Base-by-base conservation (phyloP, 2,888 invertebrate species). In the Mechanitis mazaeus region DNA sequence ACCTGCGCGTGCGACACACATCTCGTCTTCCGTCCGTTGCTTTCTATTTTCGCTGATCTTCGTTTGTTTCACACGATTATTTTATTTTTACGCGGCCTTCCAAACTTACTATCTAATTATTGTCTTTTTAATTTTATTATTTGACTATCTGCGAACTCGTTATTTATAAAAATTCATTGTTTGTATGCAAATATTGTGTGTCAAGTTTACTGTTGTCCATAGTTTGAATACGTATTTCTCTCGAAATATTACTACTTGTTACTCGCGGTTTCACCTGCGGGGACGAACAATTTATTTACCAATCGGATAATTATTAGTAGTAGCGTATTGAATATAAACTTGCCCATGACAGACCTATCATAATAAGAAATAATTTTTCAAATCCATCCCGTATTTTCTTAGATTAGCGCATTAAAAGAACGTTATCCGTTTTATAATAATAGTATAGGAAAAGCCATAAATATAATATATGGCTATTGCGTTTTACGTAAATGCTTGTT, bases 41-140 rank as follows among this genome's bases (percentile, higher is more conserved):
- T 90, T 90, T 90, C 89, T 90, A 89, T 87, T 89, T 87, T 87
- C 79, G 85, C 86, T 76, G 80, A 80, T 82, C 81, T 77, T 72
- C 71, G 74, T 74, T 74, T 70, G 75, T 77, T 71, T 76, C 68
- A 67, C 68, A 70, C 68, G 64, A 64, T 69, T 65, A 60, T 66
- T 64, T 50, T 11, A 60, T 53, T 53, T 56, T 64, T 60, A 58
- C 38, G 56, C 50, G 54, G 62, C 58, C 60, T 60, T 62, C 59
- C 60, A 59, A 50, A 45, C 42, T 42, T 62, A 50, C 28, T 38
- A 60, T 53, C 33, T 42, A 46, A 61, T 64, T 60, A 50, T 64
- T 60, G 64, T 64, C 63, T 47, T 54, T 20, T 20, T 59, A 50
- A 59, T 47, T 33, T 45, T 58, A 60, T 59, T 58, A 20, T 20